Conservation (phyloP, 64 coral and sea anemone genomes). For the Hydrozoanthus tunicans region DNA sequence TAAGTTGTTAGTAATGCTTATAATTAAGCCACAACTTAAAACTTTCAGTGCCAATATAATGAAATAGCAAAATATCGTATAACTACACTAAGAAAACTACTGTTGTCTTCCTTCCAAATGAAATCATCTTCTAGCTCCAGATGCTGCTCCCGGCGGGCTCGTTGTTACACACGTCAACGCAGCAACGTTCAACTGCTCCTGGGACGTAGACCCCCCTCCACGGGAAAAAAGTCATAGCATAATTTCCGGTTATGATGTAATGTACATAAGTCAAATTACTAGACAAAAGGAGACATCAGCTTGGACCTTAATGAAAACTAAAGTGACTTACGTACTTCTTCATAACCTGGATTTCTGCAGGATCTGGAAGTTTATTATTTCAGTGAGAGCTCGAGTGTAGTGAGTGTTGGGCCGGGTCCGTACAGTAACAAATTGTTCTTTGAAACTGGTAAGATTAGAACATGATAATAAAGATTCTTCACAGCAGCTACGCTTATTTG, state of each 20-base stretch:
- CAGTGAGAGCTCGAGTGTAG: not conserved
- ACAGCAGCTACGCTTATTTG: too few relatives aligned
- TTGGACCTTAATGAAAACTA: not conserved
- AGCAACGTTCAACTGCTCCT: conserved; percentile 7
- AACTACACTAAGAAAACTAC: too few relatives aligned
- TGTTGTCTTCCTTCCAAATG: not conserved
- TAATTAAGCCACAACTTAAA: too few relatives aligned
- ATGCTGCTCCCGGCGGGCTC: not conserved
- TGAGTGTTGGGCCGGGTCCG: not conserved
- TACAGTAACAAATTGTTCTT: not conserved
- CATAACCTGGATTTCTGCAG: not conserved
- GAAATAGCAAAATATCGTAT: too few relatives aligned
- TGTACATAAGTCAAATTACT: not conserved
- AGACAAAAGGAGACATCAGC: not conserved
- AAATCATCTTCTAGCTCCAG: conserved; percentile 4
- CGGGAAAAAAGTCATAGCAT: not conserved
- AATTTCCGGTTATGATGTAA: not conserved
- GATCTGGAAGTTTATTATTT: not conserved
- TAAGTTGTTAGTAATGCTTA: too few relatives aligned
- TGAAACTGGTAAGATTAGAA: not conserved
- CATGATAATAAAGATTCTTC: too few relatives aligned
- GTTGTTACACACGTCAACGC: not conserved
- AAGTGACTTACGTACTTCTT: not conserved
- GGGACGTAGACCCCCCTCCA: not conserved
- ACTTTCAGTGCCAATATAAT: too few relatives aligned